Percentiles rank a stretch among this genome's conserved stretches.
phyloP scores from a whole-genome alignment of 2,797 vertebrate species.

The Lophotriccus pileatus region DNA sequence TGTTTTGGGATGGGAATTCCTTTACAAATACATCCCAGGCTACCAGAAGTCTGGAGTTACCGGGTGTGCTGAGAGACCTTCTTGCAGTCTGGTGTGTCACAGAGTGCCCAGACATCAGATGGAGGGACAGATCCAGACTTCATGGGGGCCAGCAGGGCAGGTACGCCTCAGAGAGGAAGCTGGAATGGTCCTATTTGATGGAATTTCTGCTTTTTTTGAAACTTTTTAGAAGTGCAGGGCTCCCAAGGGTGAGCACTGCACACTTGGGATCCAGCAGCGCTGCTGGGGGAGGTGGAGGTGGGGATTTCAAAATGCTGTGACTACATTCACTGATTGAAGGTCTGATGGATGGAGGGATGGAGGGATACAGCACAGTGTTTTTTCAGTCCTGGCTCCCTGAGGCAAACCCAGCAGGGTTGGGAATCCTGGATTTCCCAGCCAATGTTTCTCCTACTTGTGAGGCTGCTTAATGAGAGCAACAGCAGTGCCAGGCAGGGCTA shows the following conservation, averaged over 20 bases:
- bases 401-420: background rate
- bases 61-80: background rate
- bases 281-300: background rate
- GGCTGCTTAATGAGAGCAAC: conserved; percentile 19
- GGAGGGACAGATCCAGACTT: background rate
- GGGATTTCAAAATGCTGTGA: background rate
- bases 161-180: background rate
- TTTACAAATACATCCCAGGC: background rate
- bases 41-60: background rate
- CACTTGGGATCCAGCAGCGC: background rate
- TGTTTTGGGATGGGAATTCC: background rate
- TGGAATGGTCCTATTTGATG: background rate
- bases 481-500: background rate
- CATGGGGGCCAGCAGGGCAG: background rate
- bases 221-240: background rate
- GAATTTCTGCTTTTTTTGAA: background rate
- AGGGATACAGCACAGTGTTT: background rate
- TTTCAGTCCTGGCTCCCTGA: background rate
- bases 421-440: background rate
- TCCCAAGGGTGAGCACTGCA: background rate
- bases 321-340: background rate
- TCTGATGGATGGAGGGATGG: background rate
- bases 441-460: background rate
- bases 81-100: background rate
- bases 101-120: background rate